phyloP scores from a whole-genome alignment of 23 tunicate genomes.

The Aplidium turbinatum region DNA sequence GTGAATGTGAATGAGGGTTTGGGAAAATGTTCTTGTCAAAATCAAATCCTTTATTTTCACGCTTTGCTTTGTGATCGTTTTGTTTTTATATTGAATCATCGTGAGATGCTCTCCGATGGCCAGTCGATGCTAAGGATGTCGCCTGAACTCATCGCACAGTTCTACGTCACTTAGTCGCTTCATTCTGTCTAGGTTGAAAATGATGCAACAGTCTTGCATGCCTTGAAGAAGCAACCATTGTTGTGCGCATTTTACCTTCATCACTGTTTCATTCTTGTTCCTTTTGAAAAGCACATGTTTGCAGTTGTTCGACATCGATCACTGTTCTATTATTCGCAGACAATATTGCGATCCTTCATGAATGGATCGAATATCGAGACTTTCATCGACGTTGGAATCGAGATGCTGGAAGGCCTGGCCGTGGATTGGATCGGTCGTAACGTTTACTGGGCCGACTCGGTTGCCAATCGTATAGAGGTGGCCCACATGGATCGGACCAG shows the following conservation, averaged over 20 bases:
- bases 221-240: background rate
- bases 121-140: too few species aligned
- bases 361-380: conserved; percentile 58
- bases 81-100: too few species aligned
- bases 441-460: conserved; percentile 88
- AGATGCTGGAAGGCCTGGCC: conserved; percentile 81
- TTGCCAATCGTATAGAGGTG: conserved; percentile 75
- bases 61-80: too few species aligned
- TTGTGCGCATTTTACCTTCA: background rate
- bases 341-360: conserved; percentile 42
- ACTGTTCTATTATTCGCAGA: background rate
- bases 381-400: conserved; percentile 59
- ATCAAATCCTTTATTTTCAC: too few species aligned
- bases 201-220: too few species aligned
- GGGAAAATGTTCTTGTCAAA: too few species aligned
- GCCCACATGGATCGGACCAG: conserved; percentile 71
- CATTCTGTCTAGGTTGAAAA: too few species aligned
- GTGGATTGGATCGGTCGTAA: conserved; percentile 93
- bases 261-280: background rate
- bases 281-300: background rate
- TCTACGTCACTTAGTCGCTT: too few species aligned
- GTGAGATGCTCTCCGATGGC: too few species aligned
- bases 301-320: background rate
- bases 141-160: too few species aligned
- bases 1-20: too few species aligned